Conservation (phyloP, 1,140 invertebrate species). For the Papilio aristodemus region DNA sequence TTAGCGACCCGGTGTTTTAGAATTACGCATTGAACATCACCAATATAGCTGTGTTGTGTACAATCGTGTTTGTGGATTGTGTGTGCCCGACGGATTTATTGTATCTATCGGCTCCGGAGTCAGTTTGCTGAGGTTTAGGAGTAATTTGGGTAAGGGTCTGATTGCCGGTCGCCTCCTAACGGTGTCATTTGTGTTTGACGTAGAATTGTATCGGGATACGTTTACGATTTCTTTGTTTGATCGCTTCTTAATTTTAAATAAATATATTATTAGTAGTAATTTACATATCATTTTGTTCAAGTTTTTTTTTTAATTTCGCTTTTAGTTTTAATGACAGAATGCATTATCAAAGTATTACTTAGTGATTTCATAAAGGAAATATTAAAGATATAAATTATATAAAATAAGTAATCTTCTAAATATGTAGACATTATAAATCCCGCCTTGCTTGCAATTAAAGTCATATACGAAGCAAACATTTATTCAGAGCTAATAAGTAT, state of each 20-base stretch:
- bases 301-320: not conserved
- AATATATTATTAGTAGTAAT: not conserved
- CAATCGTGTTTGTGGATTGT: slow-evolving; percentile 46
- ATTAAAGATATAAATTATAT: not conserved
- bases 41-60: slow-evolving; percentile 45
- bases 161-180: not conserved
- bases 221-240: slow-evolving; percentile 27
- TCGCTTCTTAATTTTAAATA: not conserved
- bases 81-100: slow-evolving; percentile 28
- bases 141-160: slow-evolving; percentile 33
- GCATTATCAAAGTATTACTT: not conserved
- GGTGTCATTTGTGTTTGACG: slow-evolving; percentile 8
- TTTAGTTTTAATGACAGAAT: not conserved
- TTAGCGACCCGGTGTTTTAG: slow-evolving; percentile 29
- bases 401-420: too few relatives aligned
- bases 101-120: slow-evolving; percentile 19
- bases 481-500: too few relatives aligned
- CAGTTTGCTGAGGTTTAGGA: slow-evolving; percentile 28
- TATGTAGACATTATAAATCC: too few relatives aligned
- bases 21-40: slow-evolving; percentile 64
- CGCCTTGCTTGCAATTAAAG: too few relatives aligned
- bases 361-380: not conserved
- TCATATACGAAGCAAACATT: too few relatives aligned
- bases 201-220: not conserved
- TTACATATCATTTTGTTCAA: not conserved